phyloP scores from a whole-genome alignment of 2,113 vertebrate species.

The Empidonax alnorum region DNA sequence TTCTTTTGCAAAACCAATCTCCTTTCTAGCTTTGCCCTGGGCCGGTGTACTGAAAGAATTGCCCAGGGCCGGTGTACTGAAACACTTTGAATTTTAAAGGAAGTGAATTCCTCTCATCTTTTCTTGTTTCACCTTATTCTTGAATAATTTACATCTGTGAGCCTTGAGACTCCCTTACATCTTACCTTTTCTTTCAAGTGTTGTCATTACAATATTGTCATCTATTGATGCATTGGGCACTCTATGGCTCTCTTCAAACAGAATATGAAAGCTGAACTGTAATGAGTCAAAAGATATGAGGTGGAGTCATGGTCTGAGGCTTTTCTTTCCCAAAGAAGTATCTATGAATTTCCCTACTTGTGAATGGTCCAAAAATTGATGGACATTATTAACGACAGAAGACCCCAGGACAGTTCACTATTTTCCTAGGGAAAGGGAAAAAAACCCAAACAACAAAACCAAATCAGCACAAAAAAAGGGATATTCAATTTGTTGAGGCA shows the following conservation, averaged over 20 bases:
- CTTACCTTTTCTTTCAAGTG: slow-evolving; percentile 21
- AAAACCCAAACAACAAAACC: not conserved
- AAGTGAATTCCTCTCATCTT: slow-evolving; percentile 49
- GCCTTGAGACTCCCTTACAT: not conserved
- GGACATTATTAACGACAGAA: not conserved
- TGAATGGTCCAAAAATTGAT: not conserved
- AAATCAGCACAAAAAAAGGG: not conserved
- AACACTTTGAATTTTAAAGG: slow-evolving; percentile 40
- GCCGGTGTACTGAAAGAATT: not conserved
- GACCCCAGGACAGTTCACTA: not conserved
- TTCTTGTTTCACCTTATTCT: slow-evolving; percentile 45
- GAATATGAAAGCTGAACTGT: slow-evolving; percentile 18
- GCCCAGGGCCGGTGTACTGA: not conserved
- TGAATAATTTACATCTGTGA: slow-evolving; percentile 60
- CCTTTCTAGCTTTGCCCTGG: not conserved
- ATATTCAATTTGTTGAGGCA: not conserved
- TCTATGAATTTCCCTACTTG: not conserved
- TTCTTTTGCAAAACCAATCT: slow-evolving; percentile 32
- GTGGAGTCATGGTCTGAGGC: not conserved
- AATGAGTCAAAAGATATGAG: not conserved
- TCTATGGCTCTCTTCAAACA: slow-evolving; percentile 5
- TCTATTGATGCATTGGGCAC: not conserved
- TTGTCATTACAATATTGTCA: slow-evolving; percentile 42
- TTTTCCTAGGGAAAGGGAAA: not conserved
- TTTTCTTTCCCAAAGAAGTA: not conserved